Percentiles rank a stretch among this genome's conserved stretches.
phyloP scores from a whole-genome alignment of 2,888 invertebrate genomes.

The Eulithis prunata region DNA sequence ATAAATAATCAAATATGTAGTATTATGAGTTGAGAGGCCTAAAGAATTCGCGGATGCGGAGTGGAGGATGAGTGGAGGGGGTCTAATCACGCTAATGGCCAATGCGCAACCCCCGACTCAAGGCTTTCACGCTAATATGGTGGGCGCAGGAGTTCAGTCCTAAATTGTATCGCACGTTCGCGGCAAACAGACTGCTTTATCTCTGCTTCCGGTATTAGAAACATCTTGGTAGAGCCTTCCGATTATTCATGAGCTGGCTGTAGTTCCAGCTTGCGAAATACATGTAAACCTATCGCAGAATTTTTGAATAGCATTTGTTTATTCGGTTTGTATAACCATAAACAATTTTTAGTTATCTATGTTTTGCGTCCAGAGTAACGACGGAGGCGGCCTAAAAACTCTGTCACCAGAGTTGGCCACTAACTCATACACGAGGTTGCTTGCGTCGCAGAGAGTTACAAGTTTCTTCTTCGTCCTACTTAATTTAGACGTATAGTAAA shows the following conservation, averaged over 20 bases:
- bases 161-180: conserved; percentile 73
- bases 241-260: conserved; percentile 9
- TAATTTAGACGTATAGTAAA: conserved; percentile 59
- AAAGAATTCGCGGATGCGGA: conserved; percentile 79
- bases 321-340: not conserved
- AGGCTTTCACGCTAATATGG: conserved; percentile 79
- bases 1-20: conserved; percentile 84
- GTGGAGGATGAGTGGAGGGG: conserved; percentile 50
- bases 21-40: conserved; percentile 82
- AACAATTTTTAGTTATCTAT: conserved; percentile 8
- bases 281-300: not conserved
- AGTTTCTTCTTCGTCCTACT: conserved; percentile 54
- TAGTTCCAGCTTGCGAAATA: conserved; percentile 1
- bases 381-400: too few species aligned
- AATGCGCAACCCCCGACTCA: conserved; percentile 70
- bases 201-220: conserved; percentile 32
- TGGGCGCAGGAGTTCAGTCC: conserved; percentile 70
- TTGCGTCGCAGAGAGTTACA: conserved; percentile 4
- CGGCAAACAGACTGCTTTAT: conserved; percentile 49
- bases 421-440: too few species aligned
- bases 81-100: conserved; percentile 85
- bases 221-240: conserved; percentile 12
- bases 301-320: not conserved
- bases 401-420: too few species aligned
- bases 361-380: not conserved